phyloP scores from a whole-genome alignment of 2,888 invertebrate species.

The Sminthurinus aureus region DNA sequence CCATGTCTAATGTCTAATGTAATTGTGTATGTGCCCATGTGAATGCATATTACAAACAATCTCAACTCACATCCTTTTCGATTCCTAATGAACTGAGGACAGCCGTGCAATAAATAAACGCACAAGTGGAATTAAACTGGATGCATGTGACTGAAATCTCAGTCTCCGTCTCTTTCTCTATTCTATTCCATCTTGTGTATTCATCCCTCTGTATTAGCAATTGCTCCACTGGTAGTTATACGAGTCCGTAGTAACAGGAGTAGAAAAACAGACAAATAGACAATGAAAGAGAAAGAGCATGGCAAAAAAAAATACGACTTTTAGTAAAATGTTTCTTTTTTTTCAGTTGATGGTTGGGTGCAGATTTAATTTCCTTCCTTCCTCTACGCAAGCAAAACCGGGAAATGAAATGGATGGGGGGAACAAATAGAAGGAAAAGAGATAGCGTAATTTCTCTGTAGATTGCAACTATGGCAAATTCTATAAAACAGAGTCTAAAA shows the following conservation, averaged over 20 bases:
- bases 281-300: neutral
- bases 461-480: constrained; percentile 18
- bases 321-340: constrained; percentile 20
- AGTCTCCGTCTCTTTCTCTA: neutral
- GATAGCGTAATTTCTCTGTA: constrained; percentile 9
- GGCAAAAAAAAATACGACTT: constrained; percentile 17
- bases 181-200: too few species aligned
- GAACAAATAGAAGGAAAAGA: neutral
- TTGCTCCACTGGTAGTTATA: too few species aligned
- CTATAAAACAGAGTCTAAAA: neutral
- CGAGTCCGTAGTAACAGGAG: neutral
- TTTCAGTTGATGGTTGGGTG: constrained; percentile 26
- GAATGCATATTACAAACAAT: neutral
- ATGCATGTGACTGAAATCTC: constrained; percentile 40
- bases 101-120: constrained; percentile 39
- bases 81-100: constrained; percentile 42
- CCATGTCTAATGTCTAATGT: neutral
- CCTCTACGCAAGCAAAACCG: neutral
- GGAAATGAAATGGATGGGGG: neutral
- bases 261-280: neutral
- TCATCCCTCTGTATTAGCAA: too few species aligned
- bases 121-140: constrained; percentile 41
- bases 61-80: constrained; percentile 26
- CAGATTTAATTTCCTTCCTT: constrained; percentile 37
- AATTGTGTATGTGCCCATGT: too few species aligned